Conservation (phyloP, 2,113 vertebrate genomes). For the Hydrolagus affinis region DNA sequence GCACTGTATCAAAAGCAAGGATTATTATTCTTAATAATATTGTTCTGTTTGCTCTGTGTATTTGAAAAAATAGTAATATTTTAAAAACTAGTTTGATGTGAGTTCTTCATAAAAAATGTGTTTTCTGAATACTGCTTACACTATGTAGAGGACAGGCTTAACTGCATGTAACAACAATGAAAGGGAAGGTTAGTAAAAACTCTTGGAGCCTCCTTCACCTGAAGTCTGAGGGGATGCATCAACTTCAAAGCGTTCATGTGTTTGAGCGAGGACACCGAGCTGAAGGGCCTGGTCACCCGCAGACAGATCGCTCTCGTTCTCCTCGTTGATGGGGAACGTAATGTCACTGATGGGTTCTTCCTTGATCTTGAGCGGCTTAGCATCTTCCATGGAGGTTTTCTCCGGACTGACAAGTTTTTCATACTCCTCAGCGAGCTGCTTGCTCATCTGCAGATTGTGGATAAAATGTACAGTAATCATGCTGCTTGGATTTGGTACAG, state of each 20-base stretch:
- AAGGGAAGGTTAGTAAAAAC: too few relatives aligned
- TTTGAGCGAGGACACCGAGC: constrained; percentile 76
- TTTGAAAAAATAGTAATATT: too few relatives aligned
- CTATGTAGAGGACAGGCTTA: too few relatives aligned
- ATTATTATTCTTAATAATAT: too few relatives aligned
- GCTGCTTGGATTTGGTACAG: too few relatives aligned
- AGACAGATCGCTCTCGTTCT: constrained; percentile 77
- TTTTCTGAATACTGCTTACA: too few relatives aligned
- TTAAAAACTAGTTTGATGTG: too few relatives aligned
- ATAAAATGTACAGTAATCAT: constrained; percentile 28
- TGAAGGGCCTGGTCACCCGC: constrained; percentile 84
- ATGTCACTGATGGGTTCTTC: constrained; percentile 87
- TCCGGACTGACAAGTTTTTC: constrained; percentile 91
- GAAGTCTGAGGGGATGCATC: constrained; percentile 85
- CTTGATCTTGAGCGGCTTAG: constrained; percentile 86
- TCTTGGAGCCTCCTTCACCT: constrained; percentile 51
- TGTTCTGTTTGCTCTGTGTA: too few relatives aligned
- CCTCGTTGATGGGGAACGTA: constrained; percentile 81
- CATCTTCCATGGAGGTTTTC: constrained; percentile 76
- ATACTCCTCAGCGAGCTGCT: constrained; percentile 90
- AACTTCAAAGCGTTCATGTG: constrained; percentile 76
- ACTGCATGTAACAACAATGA: too few relatives aligned
- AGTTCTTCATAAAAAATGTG: too few relatives aligned
- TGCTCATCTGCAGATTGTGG: constrained; percentile 74
- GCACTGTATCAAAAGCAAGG: too few relatives aligned